These are phyloP conservation scores for Thereuonema tuberculata DNA, from an alignment of 1,140 invertebrate genomes.

Conservation along the genomic window DNA sequence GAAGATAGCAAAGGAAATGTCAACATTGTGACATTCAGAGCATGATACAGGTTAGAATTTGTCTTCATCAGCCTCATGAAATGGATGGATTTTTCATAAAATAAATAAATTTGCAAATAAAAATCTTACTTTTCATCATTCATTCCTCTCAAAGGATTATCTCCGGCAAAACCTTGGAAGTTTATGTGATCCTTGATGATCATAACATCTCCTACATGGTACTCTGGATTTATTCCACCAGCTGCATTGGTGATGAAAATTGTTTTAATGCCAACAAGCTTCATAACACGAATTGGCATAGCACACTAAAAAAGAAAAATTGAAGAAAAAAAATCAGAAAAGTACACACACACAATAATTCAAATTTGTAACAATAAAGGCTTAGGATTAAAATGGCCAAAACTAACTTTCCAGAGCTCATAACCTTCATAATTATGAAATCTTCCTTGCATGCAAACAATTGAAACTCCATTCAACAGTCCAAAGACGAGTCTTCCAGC, in stretches of 20 bases:
- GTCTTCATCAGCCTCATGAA: no score
- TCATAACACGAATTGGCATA: slow-evolving; percentile 89
- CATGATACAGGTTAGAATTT: no score
- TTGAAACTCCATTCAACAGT: slow-evolving; percentile 52
- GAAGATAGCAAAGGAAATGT: no score
- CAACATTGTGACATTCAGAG: no score
- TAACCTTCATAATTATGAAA: slow-evolving; percentile 96
- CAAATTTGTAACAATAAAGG: no score
- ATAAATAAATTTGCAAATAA: no score
- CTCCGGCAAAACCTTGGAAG: slow-evolving; percentile 65
- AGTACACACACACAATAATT: no score
- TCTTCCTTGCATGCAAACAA: slow-evolving; percentile 90
- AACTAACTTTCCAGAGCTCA: slow-evolving; percentile 65
- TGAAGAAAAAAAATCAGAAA: no score
- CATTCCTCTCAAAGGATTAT: slow-evolving; percentile 78
- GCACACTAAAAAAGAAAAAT: slow-evolving; percentile 50
- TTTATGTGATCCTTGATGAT: slow-evolving; percentile 93
- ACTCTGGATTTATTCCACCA: slow-evolving; percentile 74
- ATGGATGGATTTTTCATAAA: no score
- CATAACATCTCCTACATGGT: slow-evolving; percentile 90
- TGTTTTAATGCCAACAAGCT: slow-evolving; percentile 70
- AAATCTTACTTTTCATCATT: slow-evolving; percentile 85
- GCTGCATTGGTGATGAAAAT: slow-evolving; percentile 89
- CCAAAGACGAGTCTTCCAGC: slow-evolving; percentile 80
- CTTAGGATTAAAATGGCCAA: no score